phyloP scores from a whole-genome alignment of 1,140 invertebrate species.

The Asobara japonica region DNA sequence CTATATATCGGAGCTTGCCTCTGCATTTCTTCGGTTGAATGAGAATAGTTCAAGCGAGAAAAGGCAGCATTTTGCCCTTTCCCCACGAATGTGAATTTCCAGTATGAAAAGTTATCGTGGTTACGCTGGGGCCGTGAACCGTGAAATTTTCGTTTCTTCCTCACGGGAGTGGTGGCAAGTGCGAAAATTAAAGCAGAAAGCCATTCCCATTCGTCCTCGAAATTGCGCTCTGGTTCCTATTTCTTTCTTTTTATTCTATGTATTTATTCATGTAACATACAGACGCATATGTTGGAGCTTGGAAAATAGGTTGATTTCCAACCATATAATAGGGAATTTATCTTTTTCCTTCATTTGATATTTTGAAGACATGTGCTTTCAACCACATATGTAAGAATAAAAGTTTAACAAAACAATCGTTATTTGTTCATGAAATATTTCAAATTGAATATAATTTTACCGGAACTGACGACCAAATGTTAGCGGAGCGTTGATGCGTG shows the following conservation, averaged over 20 bases:
- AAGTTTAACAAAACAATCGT: too few species aligned
- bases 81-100: neutral
- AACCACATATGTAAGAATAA: too few species aligned
- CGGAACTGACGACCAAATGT: too few species aligned
- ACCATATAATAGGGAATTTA: neutral
- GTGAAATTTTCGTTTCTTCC: constrained; percentile 16
- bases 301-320: neutral
- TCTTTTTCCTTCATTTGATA: too few species aligned
- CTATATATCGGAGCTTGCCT: neutral
- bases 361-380: too few species aligned
- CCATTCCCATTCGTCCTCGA: neutral
- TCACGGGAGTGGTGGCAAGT: neutral
- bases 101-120: constrained; percentile 23
- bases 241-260: neutral
- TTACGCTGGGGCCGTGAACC: neutral
- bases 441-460: too few species aligned
- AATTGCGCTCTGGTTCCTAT: neutral
- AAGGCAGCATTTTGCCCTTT: neutral
- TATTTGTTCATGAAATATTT: too few species aligned
- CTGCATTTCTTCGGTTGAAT: constrained; percentile 18
- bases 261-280: neutral
- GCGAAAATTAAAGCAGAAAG: neutral
- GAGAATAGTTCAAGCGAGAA: constrained; percentile 21
- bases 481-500: too few species aligned
- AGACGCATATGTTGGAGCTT: neutral